phyloP scores from a whole-genome alignment of 2,797 vertebrate species.

The Sebastes aleutianus region DNA sequence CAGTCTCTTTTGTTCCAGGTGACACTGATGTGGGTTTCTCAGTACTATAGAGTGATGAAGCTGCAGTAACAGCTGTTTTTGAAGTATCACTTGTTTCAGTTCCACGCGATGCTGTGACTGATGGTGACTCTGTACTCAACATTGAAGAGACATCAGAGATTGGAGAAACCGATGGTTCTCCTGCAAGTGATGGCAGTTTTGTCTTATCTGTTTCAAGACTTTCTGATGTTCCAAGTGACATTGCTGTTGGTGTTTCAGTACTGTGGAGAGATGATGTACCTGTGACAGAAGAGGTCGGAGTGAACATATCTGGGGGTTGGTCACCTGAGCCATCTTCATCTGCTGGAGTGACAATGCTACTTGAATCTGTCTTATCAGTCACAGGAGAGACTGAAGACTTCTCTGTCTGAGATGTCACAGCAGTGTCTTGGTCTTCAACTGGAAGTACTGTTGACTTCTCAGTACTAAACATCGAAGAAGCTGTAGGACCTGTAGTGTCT shows the following conservation, averaged over 20 bases:
- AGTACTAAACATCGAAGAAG: conserved; percentile 19
- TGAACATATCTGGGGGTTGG: not conserved
- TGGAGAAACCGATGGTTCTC: not conserved
- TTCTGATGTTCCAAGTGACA: not conserved
- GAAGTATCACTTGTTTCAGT: not conserved
- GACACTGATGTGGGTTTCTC: not conserved
- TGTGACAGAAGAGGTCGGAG: not conserved
- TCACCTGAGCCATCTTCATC: conserved; percentile 33
- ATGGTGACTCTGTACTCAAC: not conserved
- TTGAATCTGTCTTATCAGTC: not conserved
- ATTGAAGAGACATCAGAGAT: not conserved
- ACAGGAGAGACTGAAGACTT: not conserved
- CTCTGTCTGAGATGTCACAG: conserved; percentile 4
- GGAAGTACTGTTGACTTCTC: not conserved
- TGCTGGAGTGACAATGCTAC: not conserved
- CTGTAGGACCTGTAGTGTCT: no score
- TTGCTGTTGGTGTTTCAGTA: not conserved
- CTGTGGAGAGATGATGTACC: not conserved
- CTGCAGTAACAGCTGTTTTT: not conserved
- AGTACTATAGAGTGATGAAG: not conserved
- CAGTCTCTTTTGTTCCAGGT: not conserved
- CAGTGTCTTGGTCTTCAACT: not conserved
- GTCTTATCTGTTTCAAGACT: not conserved
- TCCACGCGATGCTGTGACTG: not conserved
- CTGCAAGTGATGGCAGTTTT: not conserved